Conservation (phyloP, 1,140 invertebrate species). For the Lepidotrigona ventralis region DNA sequence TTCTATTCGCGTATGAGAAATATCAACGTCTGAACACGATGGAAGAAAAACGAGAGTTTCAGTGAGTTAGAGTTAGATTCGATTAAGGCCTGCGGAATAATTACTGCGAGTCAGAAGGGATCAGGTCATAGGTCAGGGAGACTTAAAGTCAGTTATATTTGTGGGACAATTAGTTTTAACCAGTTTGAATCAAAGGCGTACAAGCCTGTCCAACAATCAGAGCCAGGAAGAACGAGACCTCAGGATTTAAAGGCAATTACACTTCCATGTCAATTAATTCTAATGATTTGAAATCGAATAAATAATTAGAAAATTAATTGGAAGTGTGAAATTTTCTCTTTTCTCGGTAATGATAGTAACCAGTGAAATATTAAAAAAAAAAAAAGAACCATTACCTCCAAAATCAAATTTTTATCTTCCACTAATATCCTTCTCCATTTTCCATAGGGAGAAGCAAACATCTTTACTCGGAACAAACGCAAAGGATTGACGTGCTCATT, state of each 20-base stretch:
- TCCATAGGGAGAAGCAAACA: background rate
- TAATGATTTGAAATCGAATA: no score
- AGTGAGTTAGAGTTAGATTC: background rate
- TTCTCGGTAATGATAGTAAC: no score
- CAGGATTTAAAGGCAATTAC: background rate
- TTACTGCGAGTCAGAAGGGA: background rate
- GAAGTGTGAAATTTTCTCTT: no score
- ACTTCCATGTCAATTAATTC: background rate
- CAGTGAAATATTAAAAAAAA: no score
- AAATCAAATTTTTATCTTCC: no score
- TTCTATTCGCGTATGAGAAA: no score
- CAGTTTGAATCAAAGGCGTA: background rate
- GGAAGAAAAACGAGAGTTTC: background rate
- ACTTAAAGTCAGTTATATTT: conserved; percentile 1
- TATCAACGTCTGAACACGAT: background rate
- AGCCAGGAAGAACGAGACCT: background rate
- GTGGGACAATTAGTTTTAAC: background rate
- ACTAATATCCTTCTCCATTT: no score
- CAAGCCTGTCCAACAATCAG: background rate
- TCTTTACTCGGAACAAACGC: no score
- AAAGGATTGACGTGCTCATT: background rate
- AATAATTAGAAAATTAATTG: background rate
- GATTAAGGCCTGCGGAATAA: background rate
- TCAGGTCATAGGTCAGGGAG: conserved; percentile 1
- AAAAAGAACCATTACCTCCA: no score